Evolutionary conservation across 1,140 invertebrate genomes (phyloP), one percentile per base, ranked within the genome.

Genomic region (Drosophila nannoptera): DNA sequence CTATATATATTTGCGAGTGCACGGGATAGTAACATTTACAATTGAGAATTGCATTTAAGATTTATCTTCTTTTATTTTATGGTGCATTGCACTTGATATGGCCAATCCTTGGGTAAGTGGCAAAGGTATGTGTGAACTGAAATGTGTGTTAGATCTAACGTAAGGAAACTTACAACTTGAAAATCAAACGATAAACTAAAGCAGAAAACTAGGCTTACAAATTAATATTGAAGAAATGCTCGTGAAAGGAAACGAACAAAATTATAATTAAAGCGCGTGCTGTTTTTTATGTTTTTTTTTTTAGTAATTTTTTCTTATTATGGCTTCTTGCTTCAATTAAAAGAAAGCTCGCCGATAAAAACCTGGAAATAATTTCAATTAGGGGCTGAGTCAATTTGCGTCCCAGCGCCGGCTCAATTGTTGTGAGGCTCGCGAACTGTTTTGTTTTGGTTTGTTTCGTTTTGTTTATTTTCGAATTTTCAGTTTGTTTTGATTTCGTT

Each of bases 341-440:
- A 48, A 73, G 22, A 77, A 86, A 78, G 72, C 78, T 64, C 82
- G 72, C 75, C 80, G 73, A 89, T 89, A 89, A 89, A 89, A 92
- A 97, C 96, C 96, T 97, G 93, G 94, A 94, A 91, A 97, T 97
- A 89, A 97, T 93, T 91, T 95, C 94, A 91, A 97, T 94, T 90
- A 97, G 92, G 88, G 96, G 96, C 91, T 94, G 94, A 88, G 95
- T 95, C 90, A 97, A 92, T 92, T 94, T 94, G 88, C 93, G 92
- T 92, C 96, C 95, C 90, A 97, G 92, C 90, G 93, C 93, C 87
- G 95, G 94, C 90, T 97, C 95, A 90, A 95, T 94, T 87, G 94
- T 92, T 86, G 95, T 96, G 92, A 97, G 93, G 90, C 94, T 94
- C 90, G 94, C 94, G 92, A 97, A 97, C 96, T 97, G 69, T 70